Evolutionary conservation across 2,797 vertebrate genomes (phyloP).

Genomic region (Paguma larvata): DNA sequence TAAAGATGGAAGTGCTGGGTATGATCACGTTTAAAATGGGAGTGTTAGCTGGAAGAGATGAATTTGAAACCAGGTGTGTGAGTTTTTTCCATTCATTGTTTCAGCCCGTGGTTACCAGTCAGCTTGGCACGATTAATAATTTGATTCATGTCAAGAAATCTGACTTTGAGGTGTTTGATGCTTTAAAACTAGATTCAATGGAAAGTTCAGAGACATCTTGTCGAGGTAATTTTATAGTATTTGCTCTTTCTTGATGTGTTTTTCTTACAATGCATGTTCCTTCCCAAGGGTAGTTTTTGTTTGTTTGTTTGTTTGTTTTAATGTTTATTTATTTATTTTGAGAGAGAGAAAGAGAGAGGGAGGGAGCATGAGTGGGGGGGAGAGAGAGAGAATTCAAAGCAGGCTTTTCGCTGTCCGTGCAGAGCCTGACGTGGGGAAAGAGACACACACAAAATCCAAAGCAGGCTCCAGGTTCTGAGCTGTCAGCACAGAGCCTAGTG

Average conservation of each 20-base stretch:
- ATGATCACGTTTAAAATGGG: not conserved
- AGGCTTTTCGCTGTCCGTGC: too few relatives aligned
- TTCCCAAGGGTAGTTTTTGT: conserved; percentile 8
- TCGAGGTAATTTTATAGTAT: conserved; percentile 88
- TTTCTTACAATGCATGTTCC: not conserved
- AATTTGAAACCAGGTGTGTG: conserved; percentile 35
- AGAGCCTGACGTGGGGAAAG: too few relatives aligned
- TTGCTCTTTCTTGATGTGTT: not conserved
- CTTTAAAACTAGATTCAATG: conserved; percentile 97
- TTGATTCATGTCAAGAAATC: conserved; percentile 98
- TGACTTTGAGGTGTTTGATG: conserved; percentile 99
- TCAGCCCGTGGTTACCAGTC: conserved; percentile 97
- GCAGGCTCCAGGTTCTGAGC: too few relatives aligned
- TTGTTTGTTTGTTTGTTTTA: not conserved
- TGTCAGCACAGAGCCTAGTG: too few relatives aligned
- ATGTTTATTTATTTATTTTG: too few relatives aligned
- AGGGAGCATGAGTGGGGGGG: too few relatives aligned
- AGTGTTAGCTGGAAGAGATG: not conserved
- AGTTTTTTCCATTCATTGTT: conserved; percentile 77
- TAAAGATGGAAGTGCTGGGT: not conserved
- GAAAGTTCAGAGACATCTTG: conserved; percentile 97
- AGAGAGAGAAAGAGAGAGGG: too few relatives aligned
- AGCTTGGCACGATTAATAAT: conserved; percentile 98
- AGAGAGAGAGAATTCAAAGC: too few relatives aligned
- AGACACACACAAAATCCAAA: too few relatives aligned